Conservation (phyloP, 2,113 vertebrate genomes). For the Atractosteus spatula region DNA sequence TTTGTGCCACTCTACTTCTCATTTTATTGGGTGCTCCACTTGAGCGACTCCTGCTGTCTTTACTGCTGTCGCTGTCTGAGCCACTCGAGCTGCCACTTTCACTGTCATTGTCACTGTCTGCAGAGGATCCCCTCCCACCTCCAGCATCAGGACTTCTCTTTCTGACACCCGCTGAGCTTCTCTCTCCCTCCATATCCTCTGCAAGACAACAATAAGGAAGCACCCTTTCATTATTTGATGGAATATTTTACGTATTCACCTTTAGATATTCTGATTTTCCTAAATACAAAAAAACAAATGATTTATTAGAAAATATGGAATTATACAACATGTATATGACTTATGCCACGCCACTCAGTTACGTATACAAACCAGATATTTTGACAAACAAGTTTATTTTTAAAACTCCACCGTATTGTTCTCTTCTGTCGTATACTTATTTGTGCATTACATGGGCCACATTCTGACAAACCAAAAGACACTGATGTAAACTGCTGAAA, state of each 20-base stretch:
- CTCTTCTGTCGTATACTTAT: no score
- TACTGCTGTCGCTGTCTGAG: slow-evolving; percentile 33
- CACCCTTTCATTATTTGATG: background rate
- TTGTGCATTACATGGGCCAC: no score
- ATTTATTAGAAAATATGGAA: no score
- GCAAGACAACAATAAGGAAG: no score
- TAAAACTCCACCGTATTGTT: no score
- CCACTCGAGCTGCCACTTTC: slow-evolving; percentile 8
- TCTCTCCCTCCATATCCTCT: background rate
- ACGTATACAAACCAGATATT: no score
- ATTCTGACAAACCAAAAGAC: no score
- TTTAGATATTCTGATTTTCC: background rate
- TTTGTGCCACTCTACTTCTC: slow-evolving; percentile 65
- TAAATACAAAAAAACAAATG: no score
- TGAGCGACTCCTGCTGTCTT: slow-evolving; percentile 43
- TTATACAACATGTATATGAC: no score
- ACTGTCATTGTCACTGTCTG: background rate
- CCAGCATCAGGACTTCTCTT: background rate
- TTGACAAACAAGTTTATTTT: no score
- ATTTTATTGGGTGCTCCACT: slow-evolving; percentile 43
- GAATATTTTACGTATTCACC: background rate
- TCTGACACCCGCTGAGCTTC: background rate
- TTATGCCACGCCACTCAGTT: no score
- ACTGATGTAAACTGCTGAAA: no score
- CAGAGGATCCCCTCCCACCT: background rate